Percentiles rank a stretch among this genome's conserved stretches.
These are phyloP conservation scores for Asbolus verrucosus DNA, from an alignment of 1,140 invertebrate species.

Conservation along the genomic window DNA sequence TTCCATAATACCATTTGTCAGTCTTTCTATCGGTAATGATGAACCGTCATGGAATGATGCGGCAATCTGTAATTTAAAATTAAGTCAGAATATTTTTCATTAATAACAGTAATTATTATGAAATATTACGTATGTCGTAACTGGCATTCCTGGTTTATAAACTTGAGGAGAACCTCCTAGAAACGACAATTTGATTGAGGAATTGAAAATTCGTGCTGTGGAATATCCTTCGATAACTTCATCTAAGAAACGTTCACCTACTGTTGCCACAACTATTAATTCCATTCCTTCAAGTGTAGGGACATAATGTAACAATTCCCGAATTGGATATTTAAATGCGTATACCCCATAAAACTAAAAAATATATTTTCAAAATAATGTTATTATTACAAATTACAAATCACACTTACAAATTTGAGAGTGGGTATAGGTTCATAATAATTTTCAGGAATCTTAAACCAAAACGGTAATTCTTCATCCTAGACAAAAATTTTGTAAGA, in stretches of 20 bases:
- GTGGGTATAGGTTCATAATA: slow-evolving; percentile 72
- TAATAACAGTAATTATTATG: too few relatives aligned
- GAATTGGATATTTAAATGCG: slow-evolving; percentile 86
- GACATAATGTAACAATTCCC: slow-evolving; percentile 78
- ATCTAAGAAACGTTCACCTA: slow-evolving; percentile 90
- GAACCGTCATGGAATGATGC: slow-evolving; percentile 86
- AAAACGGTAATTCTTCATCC: slow-evolving; percentile 83
- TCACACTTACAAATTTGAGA: slow-evolving; percentile 75
- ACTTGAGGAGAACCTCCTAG: slow-evolving; percentile 91
- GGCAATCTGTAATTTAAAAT: slow-evolving; percentile 69
- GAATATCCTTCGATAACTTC: slow-evolving; percentile 89
- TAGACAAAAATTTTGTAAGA: slow-evolving; percentile 58
- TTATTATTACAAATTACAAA: slow-evolving; percentile 24
- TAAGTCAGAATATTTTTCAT: slow-evolving; percentile 39
- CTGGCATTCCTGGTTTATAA: slow-evolving; percentile 94
- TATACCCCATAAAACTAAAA: slow-evolving; percentile 89
- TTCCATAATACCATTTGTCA: slow-evolving; percentile 72
- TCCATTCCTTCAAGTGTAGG: slow-evolving; percentile 82
- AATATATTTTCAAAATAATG: slow-evolving; percentile 15
- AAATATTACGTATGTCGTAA: slow-evolving; percentile 80
- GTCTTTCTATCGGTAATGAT: slow-evolving; percentile 70
- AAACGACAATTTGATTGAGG: slow-evolving; percentile 83
- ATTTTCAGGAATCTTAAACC: slow-evolving; percentile 72
- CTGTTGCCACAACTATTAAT: slow-evolving; percentile 86
- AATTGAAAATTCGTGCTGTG: slow-evolving; percentile 88